phyloP scores from a whole-genome alignment of 2,113 vertebrate genomes.

The Lontra canadensis region DNA sequence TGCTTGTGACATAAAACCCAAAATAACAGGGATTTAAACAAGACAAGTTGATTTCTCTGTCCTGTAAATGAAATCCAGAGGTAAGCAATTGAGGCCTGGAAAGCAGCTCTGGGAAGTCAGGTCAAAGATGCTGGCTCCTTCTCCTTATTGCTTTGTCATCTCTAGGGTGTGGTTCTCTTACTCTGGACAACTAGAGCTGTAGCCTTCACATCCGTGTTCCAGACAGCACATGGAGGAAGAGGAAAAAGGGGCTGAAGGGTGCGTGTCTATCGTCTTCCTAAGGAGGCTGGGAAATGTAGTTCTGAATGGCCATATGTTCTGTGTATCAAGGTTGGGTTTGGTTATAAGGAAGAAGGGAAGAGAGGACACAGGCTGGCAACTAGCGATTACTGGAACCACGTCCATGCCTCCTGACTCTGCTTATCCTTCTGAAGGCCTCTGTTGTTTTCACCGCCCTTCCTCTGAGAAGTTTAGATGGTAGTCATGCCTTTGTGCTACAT shows the following conservation, averaged over 20 bases:
- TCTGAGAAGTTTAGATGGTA: slow-evolving; percentile 12
- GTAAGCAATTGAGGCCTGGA: not conserved
- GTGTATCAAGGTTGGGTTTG: not conserved
- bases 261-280: not conserved
- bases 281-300: slow-evolving; percentile 5
- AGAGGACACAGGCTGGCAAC: not conserved
- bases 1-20: slow-evolving; percentile 38
- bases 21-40: not conserved
- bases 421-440: not conserved
- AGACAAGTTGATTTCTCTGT: not conserved
- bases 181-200: not conserved
- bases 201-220: not conserved
- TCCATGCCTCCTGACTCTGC: not conserved
- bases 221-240: not conserved
- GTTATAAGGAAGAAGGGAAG: not conserved
- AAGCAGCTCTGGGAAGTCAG: not conserved
- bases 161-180: slow-evolving; percentile 51
- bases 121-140: not conserved
- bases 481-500: not conserved
- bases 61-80: not conserved
- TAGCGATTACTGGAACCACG: not conserved
- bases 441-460: not conserved
- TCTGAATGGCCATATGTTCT: not conserved
- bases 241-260: not conserved
- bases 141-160: slow-evolving; percentile 12